Conservation (phyloP, 2,113 vertebrate species). For the Desmodus rotundus region DNA sequence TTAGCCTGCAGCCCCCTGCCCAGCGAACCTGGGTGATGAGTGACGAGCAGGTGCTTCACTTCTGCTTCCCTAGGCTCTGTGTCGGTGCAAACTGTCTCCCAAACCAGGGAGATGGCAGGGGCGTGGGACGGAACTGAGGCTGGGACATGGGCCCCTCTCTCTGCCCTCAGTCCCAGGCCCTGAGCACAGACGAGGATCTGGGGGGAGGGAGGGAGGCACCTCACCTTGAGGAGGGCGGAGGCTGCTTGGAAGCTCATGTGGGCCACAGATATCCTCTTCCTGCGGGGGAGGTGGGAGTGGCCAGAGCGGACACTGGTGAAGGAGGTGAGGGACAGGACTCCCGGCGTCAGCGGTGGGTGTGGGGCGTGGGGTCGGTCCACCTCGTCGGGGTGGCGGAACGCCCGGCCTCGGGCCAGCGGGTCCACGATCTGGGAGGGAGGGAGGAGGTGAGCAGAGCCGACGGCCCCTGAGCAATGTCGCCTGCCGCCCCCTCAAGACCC, state of each 20-base stretch:
- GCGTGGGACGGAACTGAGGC: no score
- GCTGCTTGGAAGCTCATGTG: slow-evolving; percentile 96
- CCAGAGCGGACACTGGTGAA: slow-evolving; percentile 91
- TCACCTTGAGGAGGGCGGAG: slow-evolving; percentile 89
- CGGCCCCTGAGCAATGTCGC: accelerated
- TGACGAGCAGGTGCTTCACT: accelerated
- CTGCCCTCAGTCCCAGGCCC: not conserved
- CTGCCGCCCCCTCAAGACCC: accelerated
- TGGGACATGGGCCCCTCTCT: not conserved
- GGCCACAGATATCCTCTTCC: slow-evolving; percentile 93
- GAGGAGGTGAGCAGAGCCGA: not conserved
- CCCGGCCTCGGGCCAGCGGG: slow-evolving; percentile 91
- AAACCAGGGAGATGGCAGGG: no score
- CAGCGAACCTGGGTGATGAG: no score
- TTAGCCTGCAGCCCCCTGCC: not conserved
- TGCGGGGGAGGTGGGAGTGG: slow-evolving; percentile 81
- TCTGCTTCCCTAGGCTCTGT: not conserved
- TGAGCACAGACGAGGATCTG: not conserved
- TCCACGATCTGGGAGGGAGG: slow-evolving; percentile 88
- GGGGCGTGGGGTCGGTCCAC: slow-evolving; percentile 87
- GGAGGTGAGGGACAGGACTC: slow-evolving; percentile 88
- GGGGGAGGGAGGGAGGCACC: not conserved
- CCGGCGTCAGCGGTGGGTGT: slow-evolving; percentile 86
- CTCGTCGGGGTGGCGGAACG: slow-evolving; percentile 91
- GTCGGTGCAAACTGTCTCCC: not conserved